Conservation (phyloP, 2,797 vertebrate genomes). For the Microchirus variegatus region DNA sequence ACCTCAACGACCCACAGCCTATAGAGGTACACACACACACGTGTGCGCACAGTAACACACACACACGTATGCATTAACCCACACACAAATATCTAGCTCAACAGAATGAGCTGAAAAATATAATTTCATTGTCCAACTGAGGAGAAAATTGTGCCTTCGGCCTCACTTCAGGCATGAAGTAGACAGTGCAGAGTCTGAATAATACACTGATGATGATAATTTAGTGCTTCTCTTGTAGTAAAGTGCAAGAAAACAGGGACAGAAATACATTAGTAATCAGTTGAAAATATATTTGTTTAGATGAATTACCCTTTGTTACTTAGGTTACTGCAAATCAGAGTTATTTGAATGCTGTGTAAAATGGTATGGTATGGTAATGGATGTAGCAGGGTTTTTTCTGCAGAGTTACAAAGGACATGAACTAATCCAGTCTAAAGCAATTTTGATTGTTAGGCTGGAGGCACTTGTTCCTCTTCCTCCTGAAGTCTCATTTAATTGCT, state of each 20-base stretch:
- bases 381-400: slow-evolving; percentile 1
- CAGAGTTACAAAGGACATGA: not conserved
- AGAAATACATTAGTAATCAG: slow-evolving; percentile 34
- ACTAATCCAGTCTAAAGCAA: slow-evolving; percentile 3
- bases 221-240: slow-evolving; percentile 47
- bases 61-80: not conserved
- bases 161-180: slow-evolving; percentile 64
- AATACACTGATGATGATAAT: slow-evolving; percentile 63
- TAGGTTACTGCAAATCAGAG: not conserved
- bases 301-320: slow-evolving; percentile 16
- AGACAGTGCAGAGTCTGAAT: slow-evolving; percentile 61
- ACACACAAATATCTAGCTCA: slow-evolving; percentile 29
- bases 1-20: slow-evolving; percentile 97
- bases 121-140: slow-evolving; percentile 79
- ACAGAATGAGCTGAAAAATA: slow-evolving; percentile 61
- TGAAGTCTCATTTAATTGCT: slow-evolving; percentile 16
- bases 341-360: not conserved
- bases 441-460: not conserved
- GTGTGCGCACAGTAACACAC: slow-evolving; percentile 10
- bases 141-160: slow-evolving; percentile 76
- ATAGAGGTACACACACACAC: slow-evolving; percentile 87
- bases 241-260: slow-evolving; percentile 54
- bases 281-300: slow-evolving; percentile 29
- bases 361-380: too few species aligned
- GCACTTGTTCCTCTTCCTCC: not conserved